Evolutionary conservation across 2,888 invertebrate genomes (phyloP), one percentile per base, ranked within the genome.

Genomic region (Hartigia nigra): DNA sequence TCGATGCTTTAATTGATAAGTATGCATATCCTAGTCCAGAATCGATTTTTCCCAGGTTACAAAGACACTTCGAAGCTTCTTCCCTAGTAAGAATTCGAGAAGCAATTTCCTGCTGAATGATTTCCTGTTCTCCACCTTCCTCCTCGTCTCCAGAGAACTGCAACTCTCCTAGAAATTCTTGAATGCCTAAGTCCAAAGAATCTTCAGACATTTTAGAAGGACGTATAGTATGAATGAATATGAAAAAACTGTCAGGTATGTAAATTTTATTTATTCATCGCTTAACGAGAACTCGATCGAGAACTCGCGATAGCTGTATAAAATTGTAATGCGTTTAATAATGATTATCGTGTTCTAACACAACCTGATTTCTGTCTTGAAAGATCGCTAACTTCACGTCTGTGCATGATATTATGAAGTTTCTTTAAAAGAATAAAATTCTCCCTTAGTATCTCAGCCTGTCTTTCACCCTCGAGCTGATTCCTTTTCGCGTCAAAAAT

Each of bases 11-110:
- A 32, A 94, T 92, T 90, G 93, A 94, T 74, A 95, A 87, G 87
- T 94, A 95, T 12, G 95, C 93, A 87, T 94, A 95, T 78, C 94
- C 92, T 88, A 81, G 87, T 82, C 93, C 93, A 1, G 91, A 92
- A 32, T 92, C 92, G 1, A 92, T 92, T 84, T 92, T 93, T 9
- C 93, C 93, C 5, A 93, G 87, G 70, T 92, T 81, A 79, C 92
- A 91, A 4, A 93, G 89, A n/a, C 92, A 86, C 0, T 89, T 81
- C 79, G 91, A 88, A 37, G 93, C 88, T 78, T 93, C 92, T 0
- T 91, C 87, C 72, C 83, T 87, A 2, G 90, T 86, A 3, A 93
- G 87, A 35, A 77, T 81, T 78, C 89, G 69, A 12, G 75, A 12
- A 12, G 77, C 79, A 3, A 74, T 77, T 32, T 75, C 32, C 5